Evolutionary conservation across 2,888 invertebrate genomes (phyloP), one percentile per base, ranked within the genome.

Genomic region (Pseudeuparius sepicola): DNA sequence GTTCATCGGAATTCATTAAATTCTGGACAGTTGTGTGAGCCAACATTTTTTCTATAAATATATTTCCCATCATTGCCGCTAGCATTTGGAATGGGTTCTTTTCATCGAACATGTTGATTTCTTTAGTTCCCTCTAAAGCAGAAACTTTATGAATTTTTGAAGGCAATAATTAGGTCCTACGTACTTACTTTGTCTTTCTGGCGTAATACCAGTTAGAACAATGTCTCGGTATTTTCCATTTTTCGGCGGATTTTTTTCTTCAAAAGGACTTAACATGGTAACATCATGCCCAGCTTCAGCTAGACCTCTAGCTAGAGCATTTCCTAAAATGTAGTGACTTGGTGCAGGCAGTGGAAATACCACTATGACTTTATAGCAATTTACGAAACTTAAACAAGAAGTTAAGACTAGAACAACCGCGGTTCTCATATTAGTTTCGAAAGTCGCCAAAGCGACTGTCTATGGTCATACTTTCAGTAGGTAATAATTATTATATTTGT

Each of bases 1-100:
- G 45, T 34, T 61, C 46, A 20, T 62, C 53, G 0, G 60, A 58
- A 4, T 49, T 38, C 9, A 57, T 28, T 4, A 57, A 38, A 14
- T 49, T 37, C 40, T 53, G 43, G 2, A 56, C n/a, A n/a, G n/a
- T n/a, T n/a, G 7, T 42, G 39, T 14, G 67, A 58, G 31, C 55
- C 50, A 36, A 51, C 61, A 4, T 59, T 52, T 35, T n/a, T n/a
- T n/a, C n/a, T n/a, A n/a, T n/a, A n/a, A n/a, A n/a, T n/a, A n/a
- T n/a, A n/a, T n/a, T n/a, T n/a, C n/a, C n/a, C n/a, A n/a, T n/a
- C n/a, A n/a, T n/a, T n/a, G n/a, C n/a, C n/a, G n/a, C n/a, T n/a
- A n/a, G n/a, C n/a, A n/a, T n/a, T n/a, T n/a, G n/a, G n/a, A n/a
- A n/a, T n/a, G n/a, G n/a, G n/a, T n/a, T n/a, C n/a, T n/a, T n/a